Base-by-base conservation (phyloP, 2,113 vertebrate species). In the Rana temporaria region DNA sequence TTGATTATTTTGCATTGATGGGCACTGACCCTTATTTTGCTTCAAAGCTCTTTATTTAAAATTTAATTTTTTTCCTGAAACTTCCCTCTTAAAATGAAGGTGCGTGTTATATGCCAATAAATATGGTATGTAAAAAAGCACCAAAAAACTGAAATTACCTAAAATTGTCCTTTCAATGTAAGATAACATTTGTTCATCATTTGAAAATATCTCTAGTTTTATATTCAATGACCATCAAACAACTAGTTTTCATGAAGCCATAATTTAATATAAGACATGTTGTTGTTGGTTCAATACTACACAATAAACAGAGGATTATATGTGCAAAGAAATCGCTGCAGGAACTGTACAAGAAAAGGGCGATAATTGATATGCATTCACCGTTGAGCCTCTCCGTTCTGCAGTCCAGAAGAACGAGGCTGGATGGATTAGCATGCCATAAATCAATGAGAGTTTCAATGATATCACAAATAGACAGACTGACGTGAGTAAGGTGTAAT, bases 401-500 rank as follows among this genome's bases (percentile, higher is more conserved):
- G 63, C 52, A 22, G 77, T 79, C 64, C 63, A 20, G 18, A 79
- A 59, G 52, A 68, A 79, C 53, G 64, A 16, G 52, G 52, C 24
- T 22, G 56, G 64, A 79, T 79, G 77, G 77, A 67, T 79, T 79
- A 79, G 64, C 52, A 67, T 32, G 42, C 52, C 53, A 79, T 79
- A 67, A 79, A 79, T 79, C 77, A 79, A 79, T 79, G 48, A 32
- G 24, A 57, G 26, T 67, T 30, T 57, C 77, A 79, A 30, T 79
- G 77, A 79, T 68, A 79, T 79, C 63, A 34, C 64, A 79, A 79
- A 79, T 66, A 67, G 77, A 78, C 76, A 78, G 76, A 55, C 48
- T 79, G 77, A 79, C 77, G 52, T 68, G 77, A 79, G 64, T n/a
- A 30, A 48, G 22, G 17, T 68, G 77, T 68, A 79, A 79, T 79